These are phyloP conservation scores for Dysmachus trigonus DNA, from an alignment of 2,888 invertebrate species.

Conservation along the genomic window DNA sequence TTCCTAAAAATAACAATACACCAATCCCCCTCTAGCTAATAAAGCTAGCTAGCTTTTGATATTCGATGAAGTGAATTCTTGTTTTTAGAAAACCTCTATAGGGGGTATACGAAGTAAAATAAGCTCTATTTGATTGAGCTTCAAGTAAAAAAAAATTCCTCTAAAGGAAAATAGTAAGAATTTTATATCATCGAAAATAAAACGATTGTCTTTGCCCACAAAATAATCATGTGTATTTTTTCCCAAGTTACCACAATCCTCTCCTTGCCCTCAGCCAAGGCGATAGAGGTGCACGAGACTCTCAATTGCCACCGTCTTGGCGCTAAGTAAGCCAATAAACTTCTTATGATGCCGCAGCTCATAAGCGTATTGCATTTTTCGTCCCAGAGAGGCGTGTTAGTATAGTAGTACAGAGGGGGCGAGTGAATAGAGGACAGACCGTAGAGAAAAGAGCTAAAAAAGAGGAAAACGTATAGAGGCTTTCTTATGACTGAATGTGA, in stretches of 20 bases:
- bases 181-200: not conserved
- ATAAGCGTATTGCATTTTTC: slow-evolving; percentile 30
- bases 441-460: not conserved
- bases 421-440: not conserved
- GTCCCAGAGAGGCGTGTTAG: not conserved
- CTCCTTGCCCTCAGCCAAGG: slow-evolving; percentile 31
- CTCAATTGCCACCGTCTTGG: slow-evolving; percentile 17
- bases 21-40: not conserved
- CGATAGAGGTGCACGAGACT: not conserved
- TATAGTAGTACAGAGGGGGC: not conserved
- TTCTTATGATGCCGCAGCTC: slow-evolving; percentile 9
- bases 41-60: not conserved
- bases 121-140: not conserved
- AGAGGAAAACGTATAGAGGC: not conserved
- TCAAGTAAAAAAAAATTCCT: not conserved
- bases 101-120: not conserved
- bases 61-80: not conserved
- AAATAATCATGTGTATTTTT: not conserved
- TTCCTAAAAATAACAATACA: not conserved
- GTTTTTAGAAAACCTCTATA: not conserved
- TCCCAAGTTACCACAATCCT: not conserved
- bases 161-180: not conserved
- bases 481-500: not conserved
- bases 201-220: not conserved
- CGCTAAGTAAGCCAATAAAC: slow-evolving; percentile 38